phyloP scores from a whole-genome alignment of 1,140 invertebrate genomes.

The Cecropterus lyciades region DNA sequence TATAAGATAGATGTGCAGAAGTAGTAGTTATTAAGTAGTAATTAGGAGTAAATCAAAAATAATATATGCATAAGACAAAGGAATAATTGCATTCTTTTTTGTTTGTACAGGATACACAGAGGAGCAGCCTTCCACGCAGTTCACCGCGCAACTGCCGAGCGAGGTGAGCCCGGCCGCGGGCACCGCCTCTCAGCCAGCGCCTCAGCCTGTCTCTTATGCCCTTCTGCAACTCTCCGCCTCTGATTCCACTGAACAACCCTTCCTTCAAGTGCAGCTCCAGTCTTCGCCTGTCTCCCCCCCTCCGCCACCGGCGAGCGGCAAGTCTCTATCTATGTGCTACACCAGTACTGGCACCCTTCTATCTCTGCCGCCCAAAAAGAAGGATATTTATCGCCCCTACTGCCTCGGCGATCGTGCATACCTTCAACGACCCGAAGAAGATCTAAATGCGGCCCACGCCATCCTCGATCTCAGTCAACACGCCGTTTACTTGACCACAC shows the following conservation, averaged over 20 bases:
- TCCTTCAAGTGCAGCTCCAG: constrained; percentile 74
- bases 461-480: constrained; percentile 94
- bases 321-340: constrained; percentile 91
- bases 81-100: constrained; percentile 32
- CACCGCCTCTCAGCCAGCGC: constrained; percentile 71
- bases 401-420: constrained; percentile 89
- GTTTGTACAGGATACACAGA: constrained; percentile 86
- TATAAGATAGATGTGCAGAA: too few relatives aligned
- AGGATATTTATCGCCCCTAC: constrained; percentile 94
- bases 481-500: constrained; percentile 88
- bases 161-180: constrained; percentile 83
- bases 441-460: constrained; percentile 93
- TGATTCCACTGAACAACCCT: constrained; percentile 77
- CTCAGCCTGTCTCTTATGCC: constrained; percentile 86
- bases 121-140: constrained; percentile 86
- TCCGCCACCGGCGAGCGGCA: constrained; percentile 85
- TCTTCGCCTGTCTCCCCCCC: constrained; percentile 78
- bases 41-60: too few relatives aligned
- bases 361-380: constrained; percentile 93
- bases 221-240: constrained; percentile 87
- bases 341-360: constrained; percentile 92
- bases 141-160: constrained; percentile 86
- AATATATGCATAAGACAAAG: background rate
- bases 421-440: constrained; percentile 88
- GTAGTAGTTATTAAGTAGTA: too few relatives aligned